Evolutionary conservation across 1,140 invertebrate genomes (phyloP), one percentile per base, ranked within the genome.

Genomic region (Meloidogyne floridensis): DNA sequence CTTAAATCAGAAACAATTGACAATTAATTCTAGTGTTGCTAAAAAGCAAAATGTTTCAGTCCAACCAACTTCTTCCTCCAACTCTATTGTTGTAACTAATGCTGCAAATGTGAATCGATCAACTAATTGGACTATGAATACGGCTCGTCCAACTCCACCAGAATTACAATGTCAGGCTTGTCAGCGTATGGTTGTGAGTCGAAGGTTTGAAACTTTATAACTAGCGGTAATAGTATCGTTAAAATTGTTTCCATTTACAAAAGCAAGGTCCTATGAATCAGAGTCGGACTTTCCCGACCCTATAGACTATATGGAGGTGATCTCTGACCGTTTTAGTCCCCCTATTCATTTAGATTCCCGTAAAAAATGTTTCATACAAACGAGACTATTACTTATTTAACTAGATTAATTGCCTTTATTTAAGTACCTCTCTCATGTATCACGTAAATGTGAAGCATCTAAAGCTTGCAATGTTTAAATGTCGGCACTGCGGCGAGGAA

Each of bases 391-490:
- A 32, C 32, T 32, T 32, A 32, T 32, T 32, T 32, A 32, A 32
- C 32, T 32, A 32, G 32, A 32, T 32, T 32, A 32, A 32, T 32
- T 32, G 32, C 32, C 32, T 32, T 32, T 32, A 32, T 32, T 47
- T 47, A 47, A 70, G 83, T 65, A 80, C 81, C 42, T 81, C 78
- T 13, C 74, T 84, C 42, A 80, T 84, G 32, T 84, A 84, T 75
- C 83, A 84, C 51, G 83, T 82, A 6, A 84, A 84, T 42, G 82
- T 82, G 10, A 83, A 83, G 59, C 81, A 83, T 43, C 77, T 79
- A 69, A 79, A 79, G 72, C 43, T 79, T 69, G 59, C 77, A 53
- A 65, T 79, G 47, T 79, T 79, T 72, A 79, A 79, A 53, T 79
- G 77, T 71, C 69, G 72, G 53, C 54, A 79, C 13, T 79, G 77